Conservation (phyloP, 2,888 invertebrate genomes). For the Chaetogeoica ovagalla region DNA sequence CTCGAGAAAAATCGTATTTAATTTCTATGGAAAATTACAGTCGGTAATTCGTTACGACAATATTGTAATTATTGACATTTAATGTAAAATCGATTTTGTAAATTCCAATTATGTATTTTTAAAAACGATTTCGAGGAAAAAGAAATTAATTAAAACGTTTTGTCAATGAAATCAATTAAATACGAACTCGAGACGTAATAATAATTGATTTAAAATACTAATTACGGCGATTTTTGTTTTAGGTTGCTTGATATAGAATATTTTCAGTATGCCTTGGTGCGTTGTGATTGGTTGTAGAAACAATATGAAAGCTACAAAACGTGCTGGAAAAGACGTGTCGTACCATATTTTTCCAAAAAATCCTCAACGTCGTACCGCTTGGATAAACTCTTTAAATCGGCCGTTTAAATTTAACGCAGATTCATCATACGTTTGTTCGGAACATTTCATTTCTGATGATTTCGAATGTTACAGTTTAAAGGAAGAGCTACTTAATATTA, state of each 20-base stretch:
- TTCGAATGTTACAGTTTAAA: conserved; percentile 47
- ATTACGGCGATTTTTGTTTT: not conserved
- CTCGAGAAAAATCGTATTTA: no score
- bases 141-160: no score
- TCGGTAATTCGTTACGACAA: no score
- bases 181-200: no score
- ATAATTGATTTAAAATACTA: no score
- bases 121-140: no score
- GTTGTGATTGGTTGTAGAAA: conserved; percentile 34
- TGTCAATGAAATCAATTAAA: no score
- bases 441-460: conserved; percentile 38
- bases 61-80: no score
- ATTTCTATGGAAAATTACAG: no score
- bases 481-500: conserved; percentile 47
- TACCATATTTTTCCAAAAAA: conserved; percentile 50
- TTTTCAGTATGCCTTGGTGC: conserved; percentile 44
- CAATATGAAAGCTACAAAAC: conserved; percentile 40
- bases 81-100: no score
- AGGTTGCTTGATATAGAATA: conserved; percentile 1
- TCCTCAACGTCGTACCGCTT: conserved; percentile 37
- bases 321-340: conserved; percentile 40
- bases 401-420: conserved; percentile 38
- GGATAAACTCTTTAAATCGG: conserved; percentile 32
- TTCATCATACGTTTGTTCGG: conserved; percentile 40
- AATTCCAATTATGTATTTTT: no score